These are phyloP conservation scores for Silurus glanis DNA, from an alignment of 2,113 vertebrate genomes.

Conservation along the genomic window DNA sequence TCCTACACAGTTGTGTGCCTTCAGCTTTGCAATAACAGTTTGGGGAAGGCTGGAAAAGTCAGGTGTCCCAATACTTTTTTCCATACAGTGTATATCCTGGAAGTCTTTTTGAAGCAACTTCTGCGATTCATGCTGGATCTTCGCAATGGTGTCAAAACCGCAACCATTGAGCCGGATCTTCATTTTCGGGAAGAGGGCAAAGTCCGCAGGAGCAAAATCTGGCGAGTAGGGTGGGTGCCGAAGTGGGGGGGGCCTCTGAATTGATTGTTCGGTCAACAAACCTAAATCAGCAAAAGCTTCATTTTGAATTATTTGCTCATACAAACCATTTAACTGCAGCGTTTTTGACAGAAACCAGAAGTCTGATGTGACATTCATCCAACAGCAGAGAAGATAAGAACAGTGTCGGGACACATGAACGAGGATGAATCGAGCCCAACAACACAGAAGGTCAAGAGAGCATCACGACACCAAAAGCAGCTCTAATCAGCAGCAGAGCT, in stretches of 20 bases:
- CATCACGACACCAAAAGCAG: not conserved
- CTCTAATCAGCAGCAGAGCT: constrained; percentile 42
- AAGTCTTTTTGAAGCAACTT: too few relatives aligned
- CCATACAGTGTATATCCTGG: too few relatives aligned
- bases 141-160: too few relatives aligned
- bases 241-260: not conserved
- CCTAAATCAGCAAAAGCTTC: constrained; percentile 34
- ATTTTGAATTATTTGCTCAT: constrained; percentile 62
- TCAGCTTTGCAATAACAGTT: too few relatives aligned
- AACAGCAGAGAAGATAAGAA: constrained; percentile 36
- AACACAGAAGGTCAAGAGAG: constrained; percentile 54
- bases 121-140: too few relatives aligned
- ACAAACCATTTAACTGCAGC: constrained; percentile 57
- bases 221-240: too few relatives aligned
- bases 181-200: too few relatives aligned
- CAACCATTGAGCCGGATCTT: too few relatives aligned
- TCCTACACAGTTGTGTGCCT: too few relatives aligned
- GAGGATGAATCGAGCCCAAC: constrained; percentile 58
- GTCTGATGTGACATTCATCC: constrained; percentile 55
- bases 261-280: constrained; percentile 34
- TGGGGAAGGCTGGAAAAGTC: too few relatives aligned
- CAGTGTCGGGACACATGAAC: constrained; percentile 28
- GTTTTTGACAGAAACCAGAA: constrained; percentile 39
- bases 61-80: too few relatives aligned
- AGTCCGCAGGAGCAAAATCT: too few relatives aligned